phyloP scores from a whole-genome alignment of 2,888 invertebrate genomes.

The Rhaphigaster nebulosa region DNA sequence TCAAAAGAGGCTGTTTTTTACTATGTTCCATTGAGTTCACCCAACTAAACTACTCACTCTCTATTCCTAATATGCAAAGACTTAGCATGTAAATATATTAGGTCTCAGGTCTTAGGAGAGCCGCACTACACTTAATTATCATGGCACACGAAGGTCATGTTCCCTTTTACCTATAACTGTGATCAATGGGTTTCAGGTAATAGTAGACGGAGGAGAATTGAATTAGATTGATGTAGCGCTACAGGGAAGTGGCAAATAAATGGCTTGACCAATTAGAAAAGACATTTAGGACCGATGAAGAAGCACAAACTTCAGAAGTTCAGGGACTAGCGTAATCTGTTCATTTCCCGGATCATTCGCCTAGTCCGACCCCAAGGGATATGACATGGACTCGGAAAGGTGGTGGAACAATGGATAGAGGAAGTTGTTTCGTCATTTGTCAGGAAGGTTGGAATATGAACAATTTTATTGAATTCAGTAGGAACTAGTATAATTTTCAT shows the following conservation, averaged over 20 bases:
- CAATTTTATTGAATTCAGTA: not conserved
- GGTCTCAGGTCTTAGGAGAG: not conserved
- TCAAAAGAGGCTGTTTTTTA: too few relatives aligned
- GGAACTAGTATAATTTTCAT: not conserved
- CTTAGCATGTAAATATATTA: not conserved
- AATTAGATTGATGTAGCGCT: not conserved
- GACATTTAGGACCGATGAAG: slow-evolving; percentile 30
- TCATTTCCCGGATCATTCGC: not conserved
- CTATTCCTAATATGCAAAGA: not conserved
- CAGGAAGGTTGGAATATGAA: not conserved
- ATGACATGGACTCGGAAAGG: not conserved
- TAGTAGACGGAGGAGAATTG: not conserved
- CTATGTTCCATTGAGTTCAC: not conserved
- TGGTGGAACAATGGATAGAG: not conserved
- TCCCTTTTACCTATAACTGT: not conserved
- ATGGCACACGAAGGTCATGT: not conserved
- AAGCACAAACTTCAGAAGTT: slow-evolving; percentile 20
- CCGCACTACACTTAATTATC: not conserved
- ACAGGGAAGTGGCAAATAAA: not conserved
- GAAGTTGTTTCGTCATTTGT: not conserved
- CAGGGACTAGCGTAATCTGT: not conserved
- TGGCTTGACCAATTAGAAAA: slow-evolving; percentile 14
- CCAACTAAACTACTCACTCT: not conserved
- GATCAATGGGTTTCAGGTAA: not conserved
- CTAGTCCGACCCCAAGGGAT: not conserved